Conservation (phyloP, 2,888 invertebrate species). For the Tortricodes alternella region DNA sequence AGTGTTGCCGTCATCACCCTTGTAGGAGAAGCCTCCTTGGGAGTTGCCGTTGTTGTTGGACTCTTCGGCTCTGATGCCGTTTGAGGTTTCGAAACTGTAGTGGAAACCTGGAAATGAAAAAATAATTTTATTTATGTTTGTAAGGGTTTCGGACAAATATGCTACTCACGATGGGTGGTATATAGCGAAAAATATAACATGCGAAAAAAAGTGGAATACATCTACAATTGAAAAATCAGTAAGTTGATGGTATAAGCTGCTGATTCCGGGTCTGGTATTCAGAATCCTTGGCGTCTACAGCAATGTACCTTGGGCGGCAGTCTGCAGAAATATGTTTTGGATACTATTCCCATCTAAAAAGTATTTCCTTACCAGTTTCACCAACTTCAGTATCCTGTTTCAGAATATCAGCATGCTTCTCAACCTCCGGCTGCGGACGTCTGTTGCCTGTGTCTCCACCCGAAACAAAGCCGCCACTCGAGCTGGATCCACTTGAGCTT, state of each 20-base stretch:
- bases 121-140: neutral
- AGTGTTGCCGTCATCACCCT: constrained; percentile 80
- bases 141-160: neutral
- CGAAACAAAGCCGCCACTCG: constrained; percentile 16
- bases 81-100: constrained; percentile 68
- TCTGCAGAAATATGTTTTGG: too few relatives aligned
- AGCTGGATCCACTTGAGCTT: constrained; percentile 33
- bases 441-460: constrained; percentile 44
- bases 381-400: constrained; percentile 57
- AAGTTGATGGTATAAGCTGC: too few relatives aligned
- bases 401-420: constrained; percentile 59
- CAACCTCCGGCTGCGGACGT: constrained; percentile 57
- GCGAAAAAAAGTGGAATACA: too few relatives aligned
- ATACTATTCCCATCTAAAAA: too few relatives aligned
- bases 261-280: too few relatives aligned
- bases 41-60: constrained; percentile 53
- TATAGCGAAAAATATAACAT: too few relatives aligned
- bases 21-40: constrained; percentile 82
- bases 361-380: constrained; percentile 63
- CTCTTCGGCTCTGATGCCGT: constrained; percentile 69
- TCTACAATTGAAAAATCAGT: too few relatives aligned
- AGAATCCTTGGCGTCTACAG: too few relatives aligned
- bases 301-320: too few relatives aligned
- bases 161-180: too few relatives aligned
- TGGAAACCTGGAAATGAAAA: constrained; percentile 53